Evolutionary conservation across 2,888 invertebrate species (phyloP).

Genomic region (Euzophera pinguis): DNA sequence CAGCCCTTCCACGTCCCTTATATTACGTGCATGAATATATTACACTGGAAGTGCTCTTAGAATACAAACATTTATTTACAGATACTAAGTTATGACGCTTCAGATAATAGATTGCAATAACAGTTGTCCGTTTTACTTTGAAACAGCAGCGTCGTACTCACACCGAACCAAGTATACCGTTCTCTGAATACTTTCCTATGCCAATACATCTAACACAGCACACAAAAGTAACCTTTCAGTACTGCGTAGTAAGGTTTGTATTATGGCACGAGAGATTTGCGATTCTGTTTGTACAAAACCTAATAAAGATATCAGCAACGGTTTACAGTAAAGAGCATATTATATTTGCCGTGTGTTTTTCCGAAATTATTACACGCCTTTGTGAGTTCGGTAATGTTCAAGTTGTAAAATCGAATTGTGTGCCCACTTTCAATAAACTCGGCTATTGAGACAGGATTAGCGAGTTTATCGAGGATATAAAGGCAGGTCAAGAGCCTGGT

Average conservation of each 20-base stretch:
- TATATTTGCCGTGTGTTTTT: neutral
- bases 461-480: conserved; percentile 2
- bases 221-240: neutral
- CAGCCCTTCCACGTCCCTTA: neutral
- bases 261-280: neutral
- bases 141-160: neutral
- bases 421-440: neutral
- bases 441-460: neutral
- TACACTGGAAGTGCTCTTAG: neutral
- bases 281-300: neutral
- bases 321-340: neutral
- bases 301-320: neutral
- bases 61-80: conserved; percentile 1
- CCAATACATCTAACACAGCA: neutral
- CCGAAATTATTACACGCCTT: neutral
- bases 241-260: neutral
- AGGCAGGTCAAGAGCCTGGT: conserved; percentile 7
- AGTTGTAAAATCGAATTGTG: conserved; percentile 3
- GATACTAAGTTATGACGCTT: neutral
- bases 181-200: conserved; percentile 1
- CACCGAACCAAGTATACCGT: neutral
- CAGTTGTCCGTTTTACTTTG: neutral
- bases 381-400: neutral
- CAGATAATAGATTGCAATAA: conserved; percentile 1
- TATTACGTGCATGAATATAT: conserved; percentile 4